phyloP scores from a whole-genome alignment of 2,797 vertebrate species.

The Catostomus latipinnis region DNA sequence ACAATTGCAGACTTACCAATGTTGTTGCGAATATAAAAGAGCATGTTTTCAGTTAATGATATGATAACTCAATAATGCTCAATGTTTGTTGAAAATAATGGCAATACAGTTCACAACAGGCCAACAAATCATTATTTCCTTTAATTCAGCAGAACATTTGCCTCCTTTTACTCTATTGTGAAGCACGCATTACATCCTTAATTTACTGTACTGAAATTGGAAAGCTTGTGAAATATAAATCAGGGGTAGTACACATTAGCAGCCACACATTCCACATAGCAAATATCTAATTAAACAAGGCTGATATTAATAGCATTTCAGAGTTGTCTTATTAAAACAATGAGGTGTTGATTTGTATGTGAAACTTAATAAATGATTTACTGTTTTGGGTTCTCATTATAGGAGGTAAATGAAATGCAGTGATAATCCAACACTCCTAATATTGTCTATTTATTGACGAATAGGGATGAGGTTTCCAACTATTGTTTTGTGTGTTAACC shows the following conservation, averaged over 20 bases:
- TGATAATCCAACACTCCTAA: constrained; percentile 76
- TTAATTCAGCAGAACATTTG: constrained; percentile 42
- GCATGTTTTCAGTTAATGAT: background rate
- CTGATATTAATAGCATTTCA: constrained; percentile 70
- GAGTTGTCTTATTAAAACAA: constrained; percentile 71
- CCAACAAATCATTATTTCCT: constrained; percentile 23
- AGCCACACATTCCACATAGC: constrained; percentile 70
- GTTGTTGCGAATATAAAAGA: background rate
- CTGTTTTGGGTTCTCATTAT: constrained; percentile 79
- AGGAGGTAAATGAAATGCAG: constrained; percentile 78
- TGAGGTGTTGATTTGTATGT: constrained; percentile 35
- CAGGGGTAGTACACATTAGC: constrained; percentile 68
- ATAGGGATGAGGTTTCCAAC: constrained; percentile 48
- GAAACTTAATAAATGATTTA: constrained; percentile 71
- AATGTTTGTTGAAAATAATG: constrained; percentile 3
- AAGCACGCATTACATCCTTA: constrained; percentile 42
- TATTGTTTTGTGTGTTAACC: constrained; percentile 54
- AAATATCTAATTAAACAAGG: constrained; percentile 77
- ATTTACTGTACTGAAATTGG: constrained; percentile 67
- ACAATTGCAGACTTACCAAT: background rate
- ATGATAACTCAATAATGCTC: background rate
- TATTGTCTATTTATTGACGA: constrained; percentile 73
- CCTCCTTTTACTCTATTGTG: constrained; percentile 39
- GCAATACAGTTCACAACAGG: constrained; percentile 20
- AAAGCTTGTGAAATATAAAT: constrained; percentile 74